phyloP scores from a whole-genome alignment of 2,113 vertebrate species.

The Columbina picui region DNA sequence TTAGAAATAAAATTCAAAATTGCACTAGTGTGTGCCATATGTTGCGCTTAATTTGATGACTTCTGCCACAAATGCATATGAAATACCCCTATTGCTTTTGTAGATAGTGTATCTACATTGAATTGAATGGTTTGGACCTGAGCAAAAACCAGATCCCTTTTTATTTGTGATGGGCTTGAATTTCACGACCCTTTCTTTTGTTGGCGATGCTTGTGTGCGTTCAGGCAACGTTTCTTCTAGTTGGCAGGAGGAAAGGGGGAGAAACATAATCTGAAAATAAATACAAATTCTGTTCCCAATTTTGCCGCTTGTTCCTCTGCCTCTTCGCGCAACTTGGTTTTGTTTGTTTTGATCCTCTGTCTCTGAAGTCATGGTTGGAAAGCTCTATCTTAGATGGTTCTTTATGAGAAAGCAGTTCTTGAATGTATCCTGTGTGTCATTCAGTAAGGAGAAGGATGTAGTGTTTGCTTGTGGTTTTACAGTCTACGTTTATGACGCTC shows the following conservation, averaged over 20 bases:
- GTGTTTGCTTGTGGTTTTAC: background rate
- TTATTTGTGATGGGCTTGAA: background rate
- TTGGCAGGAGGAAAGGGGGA: conserved; percentile 3
- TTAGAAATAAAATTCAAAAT: conserved; percentile 4
- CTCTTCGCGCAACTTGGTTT: background rate
- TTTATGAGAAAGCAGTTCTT: background rate
- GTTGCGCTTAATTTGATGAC: background rate
- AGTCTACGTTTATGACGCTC: background rate
- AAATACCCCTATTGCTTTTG: background rate
- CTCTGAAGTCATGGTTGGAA: background rate
- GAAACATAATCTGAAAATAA: background rate
- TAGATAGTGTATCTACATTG: background rate
- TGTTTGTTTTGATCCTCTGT: background rate
- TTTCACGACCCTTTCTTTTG: background rate
- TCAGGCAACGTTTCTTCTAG: background rate
- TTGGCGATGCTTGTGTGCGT: background rate
- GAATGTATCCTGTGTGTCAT: background rate
- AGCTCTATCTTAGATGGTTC: background rate
- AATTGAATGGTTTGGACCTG: background rate
- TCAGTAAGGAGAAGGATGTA: background rate
- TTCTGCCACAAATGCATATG: background rate
- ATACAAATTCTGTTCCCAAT: background rate
- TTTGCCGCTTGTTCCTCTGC: background rate
- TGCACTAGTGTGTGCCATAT: background rate
- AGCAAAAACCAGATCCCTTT: background rate